Conservation (phyloP, 2,888 invertebrate genomes). For the Didymodactylos carnosus region DNA sequence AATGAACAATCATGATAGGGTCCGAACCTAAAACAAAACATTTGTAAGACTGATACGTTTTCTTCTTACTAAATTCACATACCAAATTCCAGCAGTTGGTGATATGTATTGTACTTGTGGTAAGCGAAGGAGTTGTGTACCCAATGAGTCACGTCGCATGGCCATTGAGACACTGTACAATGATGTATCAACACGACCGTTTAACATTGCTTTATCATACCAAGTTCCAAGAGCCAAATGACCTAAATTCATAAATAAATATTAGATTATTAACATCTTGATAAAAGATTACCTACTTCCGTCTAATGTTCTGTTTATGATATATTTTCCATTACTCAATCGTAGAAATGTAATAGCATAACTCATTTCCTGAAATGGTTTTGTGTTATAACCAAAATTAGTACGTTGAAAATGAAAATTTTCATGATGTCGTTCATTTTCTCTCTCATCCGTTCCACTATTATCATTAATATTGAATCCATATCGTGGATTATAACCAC, state of each 20-base stretch:
- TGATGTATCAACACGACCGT: neutral
- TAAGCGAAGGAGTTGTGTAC: neutral
- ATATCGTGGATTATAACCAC: too few relatives aligned
- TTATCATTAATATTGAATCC: too few relatives aligned
- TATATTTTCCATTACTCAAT: neutral
- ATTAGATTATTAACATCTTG: too few relatives aligned
- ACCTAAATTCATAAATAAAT: too few relatives aligned
- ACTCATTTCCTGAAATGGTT: neutral
- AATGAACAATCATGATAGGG: slow-evolving; percentile 13
- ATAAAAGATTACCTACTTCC: too few relatives aligned
- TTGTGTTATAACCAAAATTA: neutral
- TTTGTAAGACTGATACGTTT: neutral
- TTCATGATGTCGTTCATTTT: too few relatives aligned
- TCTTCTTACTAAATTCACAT: neutral
- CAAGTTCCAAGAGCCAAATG: neutral
- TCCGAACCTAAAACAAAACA: neutral
- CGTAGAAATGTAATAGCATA: neutral
- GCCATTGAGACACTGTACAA: neutral
- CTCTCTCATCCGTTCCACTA: too few relatives aligned
- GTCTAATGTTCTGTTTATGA: neutral
- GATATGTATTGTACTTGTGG: slow-evolving; percentile 1
- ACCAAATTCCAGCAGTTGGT: slow-evolving; percentile 7
- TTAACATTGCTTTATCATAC: neutral
- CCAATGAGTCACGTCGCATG: slow-evolving; percentile 3
- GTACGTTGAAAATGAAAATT: too few relatives aligned